Evolutionary conservation across 2,113 vertebrate genomes (phyloP).

Genomic region (Lophotis ruficrista): DNA sequence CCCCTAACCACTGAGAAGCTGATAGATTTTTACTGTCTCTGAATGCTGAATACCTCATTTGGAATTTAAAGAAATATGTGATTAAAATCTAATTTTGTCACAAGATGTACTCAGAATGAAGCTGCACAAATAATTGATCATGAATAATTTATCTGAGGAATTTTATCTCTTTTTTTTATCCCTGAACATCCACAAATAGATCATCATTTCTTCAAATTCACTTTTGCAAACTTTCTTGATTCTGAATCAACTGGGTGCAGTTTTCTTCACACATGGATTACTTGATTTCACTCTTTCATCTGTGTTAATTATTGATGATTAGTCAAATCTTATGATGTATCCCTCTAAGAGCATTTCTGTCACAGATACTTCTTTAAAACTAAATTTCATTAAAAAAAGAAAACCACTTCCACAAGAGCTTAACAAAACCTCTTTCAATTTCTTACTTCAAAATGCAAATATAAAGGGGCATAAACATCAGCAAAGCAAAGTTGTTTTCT

Average conservation of each 20-base stretch:
- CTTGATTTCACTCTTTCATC: not conserved
- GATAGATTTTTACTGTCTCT: conserved; percentile 21
- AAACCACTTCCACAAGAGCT: not conserved
- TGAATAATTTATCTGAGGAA: conserved; percentile 64
- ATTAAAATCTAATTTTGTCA: conserved; percentile 69
- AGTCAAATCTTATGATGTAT: not conserved
- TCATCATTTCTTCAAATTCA: conserved; percentile 38
- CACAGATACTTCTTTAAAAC: not conserved
- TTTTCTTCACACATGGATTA: conserved; percentile 8
- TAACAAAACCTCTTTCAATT: not conserved
- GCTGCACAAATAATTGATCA: conserved; percentile 54
- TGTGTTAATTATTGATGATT: conserved; percentile 20
- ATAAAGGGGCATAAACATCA: not conserved
- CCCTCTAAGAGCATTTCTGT: not conserved
- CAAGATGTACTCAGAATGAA: conserved; percentile 42
- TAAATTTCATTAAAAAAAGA: not conserved
- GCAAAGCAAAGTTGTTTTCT: not conserved
- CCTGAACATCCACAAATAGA: conserved; percentile 47
- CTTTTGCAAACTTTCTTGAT: conserved; percentile 33
- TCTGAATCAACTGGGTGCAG: not conserved
- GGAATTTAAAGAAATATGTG: conserved; percentile 53
- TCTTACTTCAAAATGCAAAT: not conserved
- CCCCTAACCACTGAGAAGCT: not conserved
- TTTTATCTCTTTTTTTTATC: conserved; percentile 47
- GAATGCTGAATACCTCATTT: conserved; percentile 54